Conservation (phyloP, 2,113 vertebrate genomes). For the Conger conger region DNA sequence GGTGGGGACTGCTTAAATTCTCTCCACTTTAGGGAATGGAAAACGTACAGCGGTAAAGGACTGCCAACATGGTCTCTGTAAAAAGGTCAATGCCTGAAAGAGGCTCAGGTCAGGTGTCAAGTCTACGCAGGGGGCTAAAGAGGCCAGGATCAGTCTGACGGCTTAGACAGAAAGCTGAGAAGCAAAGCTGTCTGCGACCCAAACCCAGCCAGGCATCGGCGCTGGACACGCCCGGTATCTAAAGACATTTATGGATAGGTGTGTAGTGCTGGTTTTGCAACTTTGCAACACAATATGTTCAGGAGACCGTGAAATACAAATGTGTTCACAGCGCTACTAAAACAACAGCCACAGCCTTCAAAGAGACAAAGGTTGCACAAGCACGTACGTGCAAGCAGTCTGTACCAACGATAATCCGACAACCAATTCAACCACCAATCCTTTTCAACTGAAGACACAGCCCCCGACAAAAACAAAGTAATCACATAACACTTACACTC, state of each 20-base stretch:
- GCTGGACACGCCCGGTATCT: not conserved
- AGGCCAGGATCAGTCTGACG: conserved; percentile 52
- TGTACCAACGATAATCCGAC: not conserved
- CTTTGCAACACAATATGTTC: not conserved
- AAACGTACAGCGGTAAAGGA: not conserved
- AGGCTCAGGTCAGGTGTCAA: not conserved
- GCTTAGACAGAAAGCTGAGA: conserved; percentile 38
- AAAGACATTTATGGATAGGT: not conserved
- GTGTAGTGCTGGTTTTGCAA: not conserved
- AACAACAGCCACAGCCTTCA: not conserved
- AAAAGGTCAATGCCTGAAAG: not conserved
- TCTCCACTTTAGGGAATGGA: not conserved
- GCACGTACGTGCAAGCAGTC: not conserved
- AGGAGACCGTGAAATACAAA: not conserved
- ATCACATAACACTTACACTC: no score
- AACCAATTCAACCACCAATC: not conserved
- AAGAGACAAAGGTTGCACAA: not conserved
- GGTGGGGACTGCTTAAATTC: not conserved
- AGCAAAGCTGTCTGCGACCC: conserved; percentile 14
- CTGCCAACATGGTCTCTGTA: not conserved
- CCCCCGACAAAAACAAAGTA: not conserved
- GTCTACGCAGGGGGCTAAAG: conserved; percentile 48
- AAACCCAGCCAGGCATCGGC: not conserved
- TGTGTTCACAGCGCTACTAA: not conserved
- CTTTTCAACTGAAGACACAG: not conserved